Evolutionary conservation across 2,797 vertebrate species (phyloP).

Genomic region (Parotocinclus haroldoi): DNA sequence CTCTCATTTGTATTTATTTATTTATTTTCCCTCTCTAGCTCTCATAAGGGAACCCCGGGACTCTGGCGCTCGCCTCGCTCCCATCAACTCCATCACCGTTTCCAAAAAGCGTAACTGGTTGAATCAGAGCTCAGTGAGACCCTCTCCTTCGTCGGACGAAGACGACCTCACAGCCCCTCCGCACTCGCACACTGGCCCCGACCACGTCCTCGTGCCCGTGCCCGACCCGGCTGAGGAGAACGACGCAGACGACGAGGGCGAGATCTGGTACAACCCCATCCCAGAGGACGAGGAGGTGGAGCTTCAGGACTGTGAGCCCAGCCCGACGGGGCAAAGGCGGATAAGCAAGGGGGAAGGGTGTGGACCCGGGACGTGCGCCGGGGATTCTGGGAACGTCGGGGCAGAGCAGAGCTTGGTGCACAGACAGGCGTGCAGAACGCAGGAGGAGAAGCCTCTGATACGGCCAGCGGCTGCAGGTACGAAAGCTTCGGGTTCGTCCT

Average conservation of each 20-base stretch:
- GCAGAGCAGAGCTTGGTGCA: slow-evolving; percentile 61
- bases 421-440: slow-evolving; percentile 71
- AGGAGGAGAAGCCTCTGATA: slow-evolving; percentile 69
- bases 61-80: slow-evolving; percentile 44
- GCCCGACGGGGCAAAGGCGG: background rate
- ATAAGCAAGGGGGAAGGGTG: slow-evolving; percentile 44
- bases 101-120: slow-evolving; percentile 98
- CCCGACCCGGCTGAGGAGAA: slow-evolving; percentile 82
- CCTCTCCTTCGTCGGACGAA: slow-evolving; percentile 49
- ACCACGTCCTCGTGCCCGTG: slow-evolving; percentile 40
- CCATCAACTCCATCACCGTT: slow-evolving; percentile 86
- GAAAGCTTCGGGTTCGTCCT: background rate
- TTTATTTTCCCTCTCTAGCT: slow-evolving; percentile 69
- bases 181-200: slow-evolving; percentile 36
- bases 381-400: slow-evolving; percentile 61
- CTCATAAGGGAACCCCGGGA: slow-evolving; percentile 30
- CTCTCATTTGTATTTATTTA: no score
- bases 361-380: slow-evolving; percentile 24
- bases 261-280: slow-evolving; percentile 99
- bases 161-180: slow-evolving; percentile 55
- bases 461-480: slow-evolving; percentile 77
- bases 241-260: slow-evolving; percentile 91
- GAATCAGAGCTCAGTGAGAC: slow-evolving; percentile 81
- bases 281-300: slow-evolving; percentile 86
- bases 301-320: slow-evolving; percentile 10